Evolutionary conservation across 2,797 vertebrate species (phyloP), one percentile per base, ranked within the genome.

Genomic region (Crocidura indochinensis): DNA sequence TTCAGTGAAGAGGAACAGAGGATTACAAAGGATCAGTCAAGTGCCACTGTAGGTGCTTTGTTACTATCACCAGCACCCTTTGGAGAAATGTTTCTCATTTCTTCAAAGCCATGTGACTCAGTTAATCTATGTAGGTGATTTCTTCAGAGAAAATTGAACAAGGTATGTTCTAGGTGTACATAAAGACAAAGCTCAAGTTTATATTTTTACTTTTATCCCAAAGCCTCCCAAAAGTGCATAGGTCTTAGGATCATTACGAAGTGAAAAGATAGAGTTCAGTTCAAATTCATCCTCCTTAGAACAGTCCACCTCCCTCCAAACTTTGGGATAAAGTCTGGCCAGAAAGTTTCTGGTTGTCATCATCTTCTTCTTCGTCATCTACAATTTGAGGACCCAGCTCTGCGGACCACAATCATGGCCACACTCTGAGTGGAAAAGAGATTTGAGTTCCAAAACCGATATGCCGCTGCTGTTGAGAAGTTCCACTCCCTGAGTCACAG

Each of bases 401-500:
- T 90, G 97, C 95, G 95, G 97, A 96, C 88, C 93, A 69, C 94
- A 74, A 94, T 93, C 93, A 83, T 96, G 94, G 92, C 82, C 84
- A 96, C 93, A 76, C 76, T 93, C 81, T 74, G 84, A 95, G 83
- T 74, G 93, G 92, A 81, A 94, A 74, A 92, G n/a, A 75, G 47
- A 93, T 94, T 96, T 96, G 92, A 96, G 91, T 96, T 79, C 73
- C 92, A 95, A 96, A 84, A 74, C 92, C 97, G 95, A 97, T 97
- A 17, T 17, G 12, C 1, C 12, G 12, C 51, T 14, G 51, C 51
- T 17, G 4, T 3, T 10, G 11, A 53, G 17, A 17, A 17, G 51
- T 17, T 53, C 51, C 5, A 17, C 51, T 53, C 17, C 51, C 51
- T 53, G 12, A 17, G 17, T 14, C 17, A 53, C 17, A 17, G 51